Evolutionary conservation across 2,113 vertebrate species (phyloP), one percentile per base, ranked within the genome.

Genomic region (Pyrgilauda ruficollis): DNA sequence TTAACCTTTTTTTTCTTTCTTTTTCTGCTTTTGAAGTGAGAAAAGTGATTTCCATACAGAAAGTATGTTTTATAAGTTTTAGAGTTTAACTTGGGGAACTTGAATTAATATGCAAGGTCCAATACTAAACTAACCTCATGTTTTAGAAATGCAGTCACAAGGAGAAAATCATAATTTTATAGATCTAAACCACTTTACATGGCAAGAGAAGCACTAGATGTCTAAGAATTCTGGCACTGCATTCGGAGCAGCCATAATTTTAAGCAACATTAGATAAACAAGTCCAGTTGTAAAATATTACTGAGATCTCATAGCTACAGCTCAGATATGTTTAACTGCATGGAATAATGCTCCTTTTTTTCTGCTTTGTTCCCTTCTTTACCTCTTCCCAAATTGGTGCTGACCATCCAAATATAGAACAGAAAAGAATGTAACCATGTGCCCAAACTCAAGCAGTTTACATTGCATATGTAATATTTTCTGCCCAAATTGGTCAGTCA

Each of bases 1-100:
- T 97, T 98, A 98, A 97, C 56, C 89, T 41, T 94, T 84, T 33
- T 85, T 94, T 94, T 84, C n/a, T 85, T 94, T 82, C 11, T 14
- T 69, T 85, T 90, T 94, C 73, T 77, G 23, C 23, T 67, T 78
- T 78, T 59, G 81, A 84, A 87, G 31, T 68, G 52, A 72, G 24
- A 30, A 68, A 76, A 87, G 85, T 59, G 14, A 59, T 82, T 96
- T 70, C 21, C 27, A 49, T 31, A 8, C 46, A 80, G 31, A 84
- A 93, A 94, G 49, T 37, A 16, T 14, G 6, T 59, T 62, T 72
- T 68, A 22, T n/a, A 63, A 82, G 4, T 62, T 79, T 85, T 46
- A n/a, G 47, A 67, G 7, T 62, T 56, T 56, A 37, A 43, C 23
- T 47, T 11, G 7, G 66, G 33, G 49, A 76, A 87, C 2, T 61